Base-by-base conservation (phyloP, 2,888 invertebrate genomes). In the Heliconius sara region DNA sequence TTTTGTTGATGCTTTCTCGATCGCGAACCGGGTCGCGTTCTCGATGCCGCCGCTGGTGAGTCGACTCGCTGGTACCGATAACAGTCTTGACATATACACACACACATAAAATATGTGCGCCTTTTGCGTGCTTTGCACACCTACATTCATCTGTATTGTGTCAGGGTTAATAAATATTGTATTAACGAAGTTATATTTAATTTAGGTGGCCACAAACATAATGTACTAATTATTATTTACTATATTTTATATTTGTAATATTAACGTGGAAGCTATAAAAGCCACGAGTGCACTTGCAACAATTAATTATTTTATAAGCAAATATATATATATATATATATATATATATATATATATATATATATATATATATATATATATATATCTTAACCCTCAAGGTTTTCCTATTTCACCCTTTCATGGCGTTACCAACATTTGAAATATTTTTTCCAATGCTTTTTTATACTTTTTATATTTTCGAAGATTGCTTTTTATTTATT, bases 1-100 rank as follows among this genome's bases (percentile, higher is more conserved):
- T 94, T 95, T 94, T 92, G 93, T 92, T 93, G 94, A 93, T 95
- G 95, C 95, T 95, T 95, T 95, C 95, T 95, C 95, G 93, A 89
- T 91, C 91, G 92, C 91, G 91, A 95, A 95, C 92, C 95, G 91
- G 95, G 95, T 95, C 95, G 95, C 92, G 95, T 91, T 92, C 95
- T 94, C 94, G 93, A 93, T 94, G 94, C 89, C 89, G 88, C 87
- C 88, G 90, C 89, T 89, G 91, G 76, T 72, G 82, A 82, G 83
- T 81, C 82, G 83, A 82, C 83, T 81, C 67, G 65, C 82, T 83
- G 83, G 82, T 83, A 83, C 83, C 78, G 84, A 83, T 83, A 82
- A 83, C 80, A 80, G 82, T 83, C 83, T 83, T 83, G 83, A 83
- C 83, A 82, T 84, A 83, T 80, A 81, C 83, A 87, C 89, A 88